phyloP scores from a whole-genome alignment of 2,113 vertebrate genomes.

The Capra hircus region DNA sequence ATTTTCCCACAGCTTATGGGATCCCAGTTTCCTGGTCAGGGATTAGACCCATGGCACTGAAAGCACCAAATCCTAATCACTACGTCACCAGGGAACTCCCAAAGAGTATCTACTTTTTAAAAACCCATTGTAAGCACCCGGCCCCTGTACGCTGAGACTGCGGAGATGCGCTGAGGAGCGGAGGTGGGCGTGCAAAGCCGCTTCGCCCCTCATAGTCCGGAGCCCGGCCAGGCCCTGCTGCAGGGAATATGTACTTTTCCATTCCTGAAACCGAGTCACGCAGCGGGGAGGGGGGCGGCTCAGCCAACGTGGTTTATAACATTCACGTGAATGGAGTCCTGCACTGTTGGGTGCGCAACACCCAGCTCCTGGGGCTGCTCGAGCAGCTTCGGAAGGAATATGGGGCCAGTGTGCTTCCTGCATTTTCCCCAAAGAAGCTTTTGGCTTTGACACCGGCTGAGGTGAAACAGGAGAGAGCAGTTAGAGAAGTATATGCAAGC shows the following conservation, averaged over 20 bases:
- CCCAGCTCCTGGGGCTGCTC: constrained; percentile 94
- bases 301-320: constrained; percentile 95
- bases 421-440: constrained; percentile 97
- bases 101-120: not conserved
- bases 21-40: not conserved
- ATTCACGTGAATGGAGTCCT: constrained; percentile 97
- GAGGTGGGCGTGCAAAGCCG: constrained; percentile 49
- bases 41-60: not conserved
- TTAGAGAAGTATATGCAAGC: constrained; percentile 99
- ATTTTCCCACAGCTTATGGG: not conserved
- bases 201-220: constrained; percentile 14
- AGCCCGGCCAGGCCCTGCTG: constrained; percentile 11
- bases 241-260: constrained; percentile 92
- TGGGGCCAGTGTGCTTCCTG: constrained; percentile 92
- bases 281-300: constrained; percentile 88
- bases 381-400: constrained; percentile 98
- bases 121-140: not conserved
- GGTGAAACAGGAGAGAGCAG: constrained; percentile 96
- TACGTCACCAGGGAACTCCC: not conserved
- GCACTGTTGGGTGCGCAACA: constrained; percentile 97
- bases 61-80: not conserved
- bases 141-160: not conserved
- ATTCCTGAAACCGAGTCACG: constrained; percentile 95
- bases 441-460: constrained; percentile 95
- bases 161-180: constrained; percentile 47